These are phyloP conservation scores for Spodoptera littoralis DNA, from an alignment of 2,888 invertebrate species.

Conservation along the genomic window DNA sequence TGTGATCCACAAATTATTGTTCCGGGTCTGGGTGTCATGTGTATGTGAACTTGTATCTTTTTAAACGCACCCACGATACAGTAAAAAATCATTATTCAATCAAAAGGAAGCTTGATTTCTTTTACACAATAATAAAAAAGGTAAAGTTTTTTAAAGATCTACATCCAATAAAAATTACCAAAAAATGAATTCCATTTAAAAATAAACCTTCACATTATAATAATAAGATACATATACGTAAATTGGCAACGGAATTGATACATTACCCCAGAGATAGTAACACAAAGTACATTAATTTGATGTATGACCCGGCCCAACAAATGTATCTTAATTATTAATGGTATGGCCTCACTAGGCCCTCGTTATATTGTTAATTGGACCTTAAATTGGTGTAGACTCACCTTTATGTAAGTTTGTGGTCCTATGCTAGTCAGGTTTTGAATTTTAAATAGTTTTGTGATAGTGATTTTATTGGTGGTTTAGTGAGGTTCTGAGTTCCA, in stretches of 20 bases:
- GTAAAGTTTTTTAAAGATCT: too few relatives aligned
- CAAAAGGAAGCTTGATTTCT: too few relatives aligned
- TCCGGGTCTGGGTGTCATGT: too few relatives aligned
- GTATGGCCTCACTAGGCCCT: slow-evolving; percentile 14
- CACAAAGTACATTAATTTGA: slow-evolving; percentile 24
- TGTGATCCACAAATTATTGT: too few relatives aligned
- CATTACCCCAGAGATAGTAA: slow-evolving; percentile 12
- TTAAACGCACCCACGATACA: too few relatives aligned
- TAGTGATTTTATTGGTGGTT: too few relatives aligned
- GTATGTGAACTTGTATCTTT: too few relatives aligned
- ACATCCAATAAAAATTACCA: too few relatives aligned
- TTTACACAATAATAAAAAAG: too few relatives aligned
- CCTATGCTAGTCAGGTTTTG: background rate
- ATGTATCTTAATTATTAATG: slow-evolving; percentile 48
- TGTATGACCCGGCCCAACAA: slow-evolving; percentile 21
- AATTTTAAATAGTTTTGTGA: background rate
- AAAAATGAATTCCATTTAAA: slow-evolving; percentile 3
- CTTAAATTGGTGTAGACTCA: slow-evolving; percentile 19
- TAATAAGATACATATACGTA: background rate
- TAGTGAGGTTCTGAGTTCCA: too few relatives aligned
- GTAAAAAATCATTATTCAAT: too few relatives aligned
- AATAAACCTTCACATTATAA: background rate
- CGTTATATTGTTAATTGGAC: slow-evolving; percentile 30
- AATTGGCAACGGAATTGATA: slow-evolving; percentile 23
- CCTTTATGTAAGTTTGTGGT: background rate